Percentiles rank a stretch among this genome's conserved stretches.
Evolutionary conservation across 2,888 invertebrate species (phyloP).

Genomic region (Morpho helenor): DNA sequence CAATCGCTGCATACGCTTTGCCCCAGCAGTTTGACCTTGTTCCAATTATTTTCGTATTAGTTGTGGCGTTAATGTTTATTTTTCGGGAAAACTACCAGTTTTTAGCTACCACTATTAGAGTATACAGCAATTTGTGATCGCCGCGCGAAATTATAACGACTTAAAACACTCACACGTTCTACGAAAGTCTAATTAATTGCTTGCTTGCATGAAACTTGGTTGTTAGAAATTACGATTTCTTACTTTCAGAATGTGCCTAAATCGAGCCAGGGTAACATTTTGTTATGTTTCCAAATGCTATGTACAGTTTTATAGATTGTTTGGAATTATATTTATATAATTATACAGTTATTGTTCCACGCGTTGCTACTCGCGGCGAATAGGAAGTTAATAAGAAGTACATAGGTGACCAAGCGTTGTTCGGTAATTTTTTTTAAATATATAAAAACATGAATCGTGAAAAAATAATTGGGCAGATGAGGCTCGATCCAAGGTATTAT

Average conservation of each 20-base stretch:
- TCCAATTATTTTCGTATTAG: slow-evolving; percentile 53
- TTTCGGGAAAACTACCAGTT: slow-evolving; percentile 30
- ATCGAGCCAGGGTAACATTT: not conserved
- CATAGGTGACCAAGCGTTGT: too few species aligned
- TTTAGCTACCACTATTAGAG: slow-evolving; percentile 8
- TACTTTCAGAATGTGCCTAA: slow-evolving; percentile 4
- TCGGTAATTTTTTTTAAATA: too few species aligned
- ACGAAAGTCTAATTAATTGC: slow-evolving; percentile 13
- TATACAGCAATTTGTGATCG: not conserved
- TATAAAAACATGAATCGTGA: too few species aligned
- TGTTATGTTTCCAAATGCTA: not conserved
- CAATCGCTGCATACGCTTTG: slow-evolving; percentile 49
- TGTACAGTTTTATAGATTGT: not conserved
- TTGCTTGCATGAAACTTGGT: slow-evolving; percentile 18
- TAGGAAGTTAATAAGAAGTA: too few species aligned
- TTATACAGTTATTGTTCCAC: too few species aligned
- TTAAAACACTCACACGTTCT: slow-evolving; percentile 6
- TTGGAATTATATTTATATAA: too few species aligned
- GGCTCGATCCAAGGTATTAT: too few species aligned
- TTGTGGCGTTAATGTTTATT: slow-evolving; percentile 33
- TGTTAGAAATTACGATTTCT: slow-evolving; percentile 6
- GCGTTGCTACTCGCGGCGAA: too few species aligned
- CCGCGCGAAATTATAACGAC: slow-evolving; percentile 18
- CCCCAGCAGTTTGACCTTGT: slow-evolving; percentile 53
- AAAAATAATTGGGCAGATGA: too few species aligned